Conservation (phyloP, 2,888 invertebrate genomes). For the Entomobrya multifasciata region DNA sequence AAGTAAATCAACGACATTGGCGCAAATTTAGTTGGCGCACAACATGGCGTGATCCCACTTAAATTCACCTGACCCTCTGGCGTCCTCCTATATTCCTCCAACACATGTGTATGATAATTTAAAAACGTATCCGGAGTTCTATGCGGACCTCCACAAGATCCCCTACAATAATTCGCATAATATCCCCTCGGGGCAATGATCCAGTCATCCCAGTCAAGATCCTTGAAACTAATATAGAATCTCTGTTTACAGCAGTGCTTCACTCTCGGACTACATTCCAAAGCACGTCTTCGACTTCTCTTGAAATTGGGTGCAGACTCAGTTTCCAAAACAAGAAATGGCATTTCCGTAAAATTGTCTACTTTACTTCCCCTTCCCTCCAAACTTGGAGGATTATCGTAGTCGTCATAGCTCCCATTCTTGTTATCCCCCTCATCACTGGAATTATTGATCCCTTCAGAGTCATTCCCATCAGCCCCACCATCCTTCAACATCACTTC, state of each 20-base stretch:
- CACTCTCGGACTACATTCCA: slow-evolving; percentile 89
- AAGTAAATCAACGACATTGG: slow-evolving; percentile 96
- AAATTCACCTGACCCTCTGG: slow-evolving; percentile 82
- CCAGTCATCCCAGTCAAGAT: slow-evolving; percentile 97
- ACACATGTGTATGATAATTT: slow-evolving; percentile 94
- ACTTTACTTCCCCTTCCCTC: slow-evolving; percentile 58
- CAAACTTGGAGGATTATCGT: slow-evolving; percentile 30
- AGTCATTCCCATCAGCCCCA: background rate
- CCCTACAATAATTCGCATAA: slow-evolving; percentile 96
- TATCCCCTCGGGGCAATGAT: slow-evolving; percentile 94
- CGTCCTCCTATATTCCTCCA: slow-evolving; percentile 92
- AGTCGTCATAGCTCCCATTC: slow-evolving; percentile 14
- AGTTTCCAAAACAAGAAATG: slow-evolving; percentile 79
- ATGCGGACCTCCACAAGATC: slow-evolving; percentile 90
- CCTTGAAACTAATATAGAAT: slow-evolving; percentile 95
- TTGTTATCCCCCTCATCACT: background rate
- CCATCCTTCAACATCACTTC: slow-evolving; percentile 2
- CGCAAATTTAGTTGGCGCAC: slow-evolving; percentile 95
- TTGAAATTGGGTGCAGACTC: slow-evolving; percentile 79
- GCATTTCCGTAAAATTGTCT: slow-evolving; percentile 79
- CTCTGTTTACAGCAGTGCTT: slow-evolving; percentile 93
- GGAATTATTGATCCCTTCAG: background rate
- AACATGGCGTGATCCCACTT: slow-evolving; percentile 94
- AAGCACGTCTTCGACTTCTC: slow-evolving; percentile 89
- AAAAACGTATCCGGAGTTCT: slow-evolving; percentile 91